phyloP scores from a whole-genome alignment of 2,888 invertebrate species.

The Lasioglossum zephyrum region DNA sequence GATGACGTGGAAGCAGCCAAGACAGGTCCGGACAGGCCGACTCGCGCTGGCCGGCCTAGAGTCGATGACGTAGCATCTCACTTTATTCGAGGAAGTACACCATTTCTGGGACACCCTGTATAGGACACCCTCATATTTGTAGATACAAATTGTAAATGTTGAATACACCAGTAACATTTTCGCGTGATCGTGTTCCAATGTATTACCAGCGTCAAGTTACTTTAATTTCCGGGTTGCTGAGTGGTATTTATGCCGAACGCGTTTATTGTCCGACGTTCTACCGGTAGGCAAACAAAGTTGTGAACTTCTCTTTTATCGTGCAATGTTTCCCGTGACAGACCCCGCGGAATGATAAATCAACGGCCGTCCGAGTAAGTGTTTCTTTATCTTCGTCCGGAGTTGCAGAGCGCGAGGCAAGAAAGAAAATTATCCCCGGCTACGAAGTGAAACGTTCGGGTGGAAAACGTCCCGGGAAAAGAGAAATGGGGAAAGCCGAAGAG shows the following conservation, averaged over 20 bases:
- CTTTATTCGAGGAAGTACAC: not conserved
- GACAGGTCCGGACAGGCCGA: too few relatives aligned
- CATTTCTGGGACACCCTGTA: not conserved
- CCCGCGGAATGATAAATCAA: slow-evolving; percentile 56
- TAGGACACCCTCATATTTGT: too few relatives aligned
- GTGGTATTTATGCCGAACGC: not conserved
- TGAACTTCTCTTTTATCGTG: slow-evolving; percentile 48
- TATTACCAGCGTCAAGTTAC: too few relatives aligned
- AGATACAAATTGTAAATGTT: not conserved
- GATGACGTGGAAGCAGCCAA: too few relatives aligned
- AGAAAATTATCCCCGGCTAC: slow-evolving; percentile 62
- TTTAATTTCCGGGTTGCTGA: not conserved
- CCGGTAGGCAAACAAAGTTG: slow-evolving; percentile 36
- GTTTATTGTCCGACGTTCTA: not conserved
- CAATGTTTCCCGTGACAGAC: slow-evolving; percentile 35
- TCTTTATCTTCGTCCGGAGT: slow-evolving; percentile 49
- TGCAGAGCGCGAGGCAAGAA: slow-evolving; percentile 28
- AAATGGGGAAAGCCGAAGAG: slow-evolving; percentile 59
- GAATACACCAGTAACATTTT: not conserved
- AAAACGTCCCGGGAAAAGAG: slow-evolving; percentile 46
- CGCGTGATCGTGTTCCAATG: not conserved
- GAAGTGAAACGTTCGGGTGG: slow-evolving; percentile 54
- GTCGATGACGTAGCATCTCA: too few relatives aligned
- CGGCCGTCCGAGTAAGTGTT: slow-evolving; percentile 53
- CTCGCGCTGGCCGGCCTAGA: too few relatives aligned